Evolutionary conservation across 2,797 vertebrate species (phyloP).

Genomic region (Carcharodon carcharias): DNA sequence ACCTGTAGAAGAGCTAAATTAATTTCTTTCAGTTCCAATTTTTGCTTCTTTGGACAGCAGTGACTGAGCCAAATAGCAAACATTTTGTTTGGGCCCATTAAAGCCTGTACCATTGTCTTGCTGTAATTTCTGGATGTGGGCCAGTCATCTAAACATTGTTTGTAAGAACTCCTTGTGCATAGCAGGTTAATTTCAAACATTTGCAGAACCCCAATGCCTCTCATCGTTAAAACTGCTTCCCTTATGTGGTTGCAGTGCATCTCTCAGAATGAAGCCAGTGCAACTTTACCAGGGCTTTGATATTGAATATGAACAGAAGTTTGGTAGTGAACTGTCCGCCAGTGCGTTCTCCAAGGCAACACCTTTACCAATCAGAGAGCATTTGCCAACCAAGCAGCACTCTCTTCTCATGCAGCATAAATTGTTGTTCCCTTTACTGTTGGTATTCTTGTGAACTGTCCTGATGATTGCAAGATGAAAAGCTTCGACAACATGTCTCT

Average conservation of each 20-base stretch:
- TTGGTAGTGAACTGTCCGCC: no score
- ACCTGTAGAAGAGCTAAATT: not conserved
- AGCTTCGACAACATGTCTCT: not conserved
- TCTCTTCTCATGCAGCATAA: no score
- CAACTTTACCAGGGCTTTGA: not conserved
- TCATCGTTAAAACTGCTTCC: not conserved
- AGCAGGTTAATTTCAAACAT: not conserved
- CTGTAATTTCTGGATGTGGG: not conserved
- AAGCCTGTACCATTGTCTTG: not conserved
- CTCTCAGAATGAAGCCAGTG: not conserved
- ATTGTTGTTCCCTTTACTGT: no score
- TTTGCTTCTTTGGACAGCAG: not conserved
- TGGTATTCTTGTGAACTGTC: no score
- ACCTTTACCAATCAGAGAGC: no score
- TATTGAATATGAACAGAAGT: no score
- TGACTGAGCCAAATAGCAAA: not conserved
- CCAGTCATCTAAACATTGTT: not conserved
- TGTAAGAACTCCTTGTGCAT: not conserved
- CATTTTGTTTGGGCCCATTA: slow-evolving; percentile 1
- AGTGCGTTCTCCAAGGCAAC: no score
- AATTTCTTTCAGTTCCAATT: not conserved
- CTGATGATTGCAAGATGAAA: no score
- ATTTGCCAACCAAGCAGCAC: no score
- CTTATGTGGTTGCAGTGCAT: not conserved
- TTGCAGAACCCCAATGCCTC: not conserved